Conservation (phyloP, 2,113 vertebrate species). For the Philantomba maxwellii region DNA sequence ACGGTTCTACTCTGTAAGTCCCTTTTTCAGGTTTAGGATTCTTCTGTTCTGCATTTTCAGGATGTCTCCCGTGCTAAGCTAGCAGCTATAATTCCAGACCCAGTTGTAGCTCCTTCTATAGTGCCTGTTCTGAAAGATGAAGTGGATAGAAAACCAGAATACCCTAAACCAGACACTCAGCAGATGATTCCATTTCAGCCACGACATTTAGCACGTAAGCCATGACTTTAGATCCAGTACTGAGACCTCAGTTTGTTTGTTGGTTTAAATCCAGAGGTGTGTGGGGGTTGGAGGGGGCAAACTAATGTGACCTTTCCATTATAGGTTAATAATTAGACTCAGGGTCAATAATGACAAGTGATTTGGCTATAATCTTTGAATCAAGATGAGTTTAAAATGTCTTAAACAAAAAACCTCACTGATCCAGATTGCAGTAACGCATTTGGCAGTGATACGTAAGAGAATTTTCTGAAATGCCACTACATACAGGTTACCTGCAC, state of each 20-base stretch:
- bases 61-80: slow-evolving; percentile 97
- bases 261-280: slow-evolving; percentile 18
- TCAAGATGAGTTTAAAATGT: background rate
- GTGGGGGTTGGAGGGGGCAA: background rate
- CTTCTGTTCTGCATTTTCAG: slow-evolving; percentile 78
- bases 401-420: background rate
- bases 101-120: slow-evolving; percentile 92
- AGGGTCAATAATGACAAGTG: slow-evolving; percentile 8
- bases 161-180: slow-evolving; percentile 97
- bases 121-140: slow-evolving; percentile 93
- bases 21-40: slow-evolving; percentile 60
- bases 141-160: slow-evolving; percentile 94
- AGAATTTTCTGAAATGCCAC: background rate
- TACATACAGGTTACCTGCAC: background rate
- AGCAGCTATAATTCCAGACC: slow-evolving; percentile 91
- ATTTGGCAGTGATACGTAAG: background rate
- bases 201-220: slow-evolving; percentile 95
- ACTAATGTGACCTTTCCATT: background rate
- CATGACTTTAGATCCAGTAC: slow-evolving; percentile 5
- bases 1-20: background rate
- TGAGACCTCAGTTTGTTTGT: slow-evolving; percentile 14
- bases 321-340: slow-evolving; percentile 35
- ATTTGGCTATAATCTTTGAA: slow-evolving; percentile 24
- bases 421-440: background rate
- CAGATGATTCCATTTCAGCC: slow-evolving; percentile 99